Conservation (phyloP, 2,888 invertebrate species). For the Pachliopta kotzebuea region DNA sequence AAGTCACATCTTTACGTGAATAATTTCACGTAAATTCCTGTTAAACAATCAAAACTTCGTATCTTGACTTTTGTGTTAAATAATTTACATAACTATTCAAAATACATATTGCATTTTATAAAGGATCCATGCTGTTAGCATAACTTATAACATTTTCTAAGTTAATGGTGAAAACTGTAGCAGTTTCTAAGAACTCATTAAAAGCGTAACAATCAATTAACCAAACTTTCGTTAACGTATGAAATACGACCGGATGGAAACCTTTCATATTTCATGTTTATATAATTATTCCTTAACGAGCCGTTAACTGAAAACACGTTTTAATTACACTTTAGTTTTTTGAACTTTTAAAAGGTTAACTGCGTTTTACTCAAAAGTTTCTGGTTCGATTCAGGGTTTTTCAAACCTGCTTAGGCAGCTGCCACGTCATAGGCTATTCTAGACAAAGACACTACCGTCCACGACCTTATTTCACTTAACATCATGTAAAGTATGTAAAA, state of each 20-base stretch:
- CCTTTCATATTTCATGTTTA: conserved; percentile 5
- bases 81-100: no score
- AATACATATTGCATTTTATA: not conserved
- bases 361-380: no score
- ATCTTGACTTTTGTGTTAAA: no score
- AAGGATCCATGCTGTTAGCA: not conserved
- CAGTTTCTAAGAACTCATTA: conserved; percentile 9
- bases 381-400: no score
- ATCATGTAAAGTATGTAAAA: no score
- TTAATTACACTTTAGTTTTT: not conserved
- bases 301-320: not conserved
- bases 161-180: not conserved
- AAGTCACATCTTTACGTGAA: no score
- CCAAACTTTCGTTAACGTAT: conserved; percentile 9
- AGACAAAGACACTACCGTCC: no score
- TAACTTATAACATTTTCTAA: not conserved
- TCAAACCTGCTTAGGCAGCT: no score
- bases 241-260: conserved; percentile 3
- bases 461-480: no score
- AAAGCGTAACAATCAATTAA: conserved; percentile 8
- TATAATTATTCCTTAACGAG: not conserved
- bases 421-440: no score
- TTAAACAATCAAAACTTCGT: no score
- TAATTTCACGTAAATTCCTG: no score
- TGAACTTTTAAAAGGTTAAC: not conserved